A percentile compares a stretch with the other conserved stretches of the same genome.
Conservation (phyloP, 2,797 vertebrate species). For the Xyrichtys novacula region DNA sequence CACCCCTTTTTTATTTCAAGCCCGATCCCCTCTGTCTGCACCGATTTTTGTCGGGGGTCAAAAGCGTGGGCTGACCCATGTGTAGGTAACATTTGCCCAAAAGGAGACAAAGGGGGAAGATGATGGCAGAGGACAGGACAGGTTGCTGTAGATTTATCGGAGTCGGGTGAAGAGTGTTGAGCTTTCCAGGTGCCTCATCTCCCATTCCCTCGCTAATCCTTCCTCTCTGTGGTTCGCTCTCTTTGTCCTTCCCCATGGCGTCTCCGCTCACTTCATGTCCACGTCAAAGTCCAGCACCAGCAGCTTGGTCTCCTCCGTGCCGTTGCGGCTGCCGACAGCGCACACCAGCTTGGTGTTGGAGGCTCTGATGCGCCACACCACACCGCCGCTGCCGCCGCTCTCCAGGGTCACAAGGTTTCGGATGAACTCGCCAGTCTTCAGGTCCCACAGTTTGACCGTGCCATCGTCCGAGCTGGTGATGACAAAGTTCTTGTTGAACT, state of each 20-base stretch:
- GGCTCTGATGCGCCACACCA: constrained; percentile 98
- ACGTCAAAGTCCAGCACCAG: constrained; percentile 99
- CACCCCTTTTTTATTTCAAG: constrained; percentile 29
- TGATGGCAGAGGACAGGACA: constrained; percentile 70
- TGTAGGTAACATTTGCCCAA: constrained; percentile 66
- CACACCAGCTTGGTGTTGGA: constrained; percentile 99
- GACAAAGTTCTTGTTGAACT: constrained; percentile 99
- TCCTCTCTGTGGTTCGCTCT: constrained; percentile 45
- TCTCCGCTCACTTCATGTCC: constrained; percentile 95
- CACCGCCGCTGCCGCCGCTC: constrained; percentile 98
- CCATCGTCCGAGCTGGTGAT: constrained; percentile 99
- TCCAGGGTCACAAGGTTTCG: constrained; percentile 99
- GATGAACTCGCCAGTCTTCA: constrained; percentile 99
- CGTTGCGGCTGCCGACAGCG: constrained; percentile 98
- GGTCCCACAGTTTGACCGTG: constrained; percentile 99
- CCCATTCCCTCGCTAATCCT: constrained; percentile 47
- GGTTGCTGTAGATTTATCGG: constrained; percentile 62
- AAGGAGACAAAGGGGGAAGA: constrained; percentile 55
- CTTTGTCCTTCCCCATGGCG: constrained; percentile 43
- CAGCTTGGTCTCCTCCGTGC: constrained; percentile 99
- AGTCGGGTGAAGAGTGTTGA: constrained; percentile 71
- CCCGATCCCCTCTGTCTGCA: constrained; percentile 39
- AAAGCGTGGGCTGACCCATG: constrained; percentile 47
- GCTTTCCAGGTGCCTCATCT: constrained; percentile 56
- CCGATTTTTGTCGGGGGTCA: constrained; percentile 35